A percentile compares a stretch with the other conserved stretches of the same genome.
Conservation (phyloP, 2,113 vertebrate species). For the Donacobius atricapilla region DNA sequence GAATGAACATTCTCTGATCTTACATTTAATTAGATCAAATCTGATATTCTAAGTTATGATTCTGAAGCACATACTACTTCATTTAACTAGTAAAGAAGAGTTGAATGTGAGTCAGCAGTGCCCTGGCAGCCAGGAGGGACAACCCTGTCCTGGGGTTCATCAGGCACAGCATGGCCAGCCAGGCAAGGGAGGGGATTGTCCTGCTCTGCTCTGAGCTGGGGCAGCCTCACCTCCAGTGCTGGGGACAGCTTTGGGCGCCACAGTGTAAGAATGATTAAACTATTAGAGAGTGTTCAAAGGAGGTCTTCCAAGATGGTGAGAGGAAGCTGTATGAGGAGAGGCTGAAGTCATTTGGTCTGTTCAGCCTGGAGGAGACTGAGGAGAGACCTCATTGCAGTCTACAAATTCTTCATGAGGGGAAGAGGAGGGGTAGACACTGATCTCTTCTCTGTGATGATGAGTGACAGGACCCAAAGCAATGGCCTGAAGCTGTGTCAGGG, state of each 20-base stretch:
- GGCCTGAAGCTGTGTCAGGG: neutral
- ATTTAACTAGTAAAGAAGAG: neutral
- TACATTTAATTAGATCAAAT: neutral
- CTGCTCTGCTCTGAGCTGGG: rapidly evolving
- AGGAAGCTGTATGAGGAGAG: rapidly evolving
- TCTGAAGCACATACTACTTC: neutral
- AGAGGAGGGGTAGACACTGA: neutral
- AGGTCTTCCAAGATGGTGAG: neutral
- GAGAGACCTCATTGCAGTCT: neutral
- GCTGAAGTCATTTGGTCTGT: neutral
- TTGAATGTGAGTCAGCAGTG: rapidly evolving
- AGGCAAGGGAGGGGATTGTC: neutral
- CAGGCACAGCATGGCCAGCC: neutral
- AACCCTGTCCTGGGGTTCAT: rapidly evolving
- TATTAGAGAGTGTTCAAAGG: neutral
- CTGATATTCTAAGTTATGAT: neutral
- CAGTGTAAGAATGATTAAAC: neutral
- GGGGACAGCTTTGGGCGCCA: neutral
- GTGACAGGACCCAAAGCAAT: neutral
- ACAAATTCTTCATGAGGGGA: neutral
- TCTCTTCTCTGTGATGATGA: neutral
- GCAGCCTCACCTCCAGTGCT: rapidly evolving
- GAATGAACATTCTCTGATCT: neutral
- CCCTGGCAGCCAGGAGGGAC: neutral
- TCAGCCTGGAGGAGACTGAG: neutral